These are phyloP conservation scores for Octomys mimax DNA, from an alignment of 2,797 vertebrate species.

Conservation along the genomic window DNA sequence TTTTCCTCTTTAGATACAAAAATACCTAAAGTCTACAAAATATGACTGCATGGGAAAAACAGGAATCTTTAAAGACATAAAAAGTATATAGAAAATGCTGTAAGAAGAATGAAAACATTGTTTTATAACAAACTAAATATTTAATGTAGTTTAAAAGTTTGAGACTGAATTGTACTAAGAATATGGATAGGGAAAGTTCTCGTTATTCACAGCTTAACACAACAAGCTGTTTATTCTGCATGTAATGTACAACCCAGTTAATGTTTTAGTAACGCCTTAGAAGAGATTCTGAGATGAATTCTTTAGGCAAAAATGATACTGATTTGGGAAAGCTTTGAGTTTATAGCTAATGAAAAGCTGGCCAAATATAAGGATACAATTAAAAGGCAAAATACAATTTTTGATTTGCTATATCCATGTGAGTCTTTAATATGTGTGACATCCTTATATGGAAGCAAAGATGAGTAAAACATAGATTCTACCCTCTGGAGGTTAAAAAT, in stretches of 20 bases:
- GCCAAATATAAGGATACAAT: background rate
- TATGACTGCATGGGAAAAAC: background rate
- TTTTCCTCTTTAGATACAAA: constrained; percentile 7
- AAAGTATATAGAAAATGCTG: background rate
- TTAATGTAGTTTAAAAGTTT: background rate
- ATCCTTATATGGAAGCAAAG: background rate
- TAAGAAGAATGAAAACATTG: constrained; percentile 5
- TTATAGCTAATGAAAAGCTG: background rate
- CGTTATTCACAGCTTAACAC: background rate
- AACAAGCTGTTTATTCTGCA: background rate
- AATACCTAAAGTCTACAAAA: background rate
- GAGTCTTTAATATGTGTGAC: background rate
- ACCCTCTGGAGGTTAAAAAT: background rate
- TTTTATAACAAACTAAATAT: constrained; percentile 44
- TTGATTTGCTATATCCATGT: background rate
- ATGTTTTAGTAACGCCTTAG: constrained; percentile 2
- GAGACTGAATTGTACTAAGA: constrained; percentile 32
- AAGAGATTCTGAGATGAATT: constrained; percentile 13
- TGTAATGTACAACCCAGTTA: background rate
- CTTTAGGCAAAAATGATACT: constrained; percentile 19
- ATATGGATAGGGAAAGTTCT: background rate
- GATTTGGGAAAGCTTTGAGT: constrained; percentile 41
- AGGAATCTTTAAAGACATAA: constrained; percentile 15
- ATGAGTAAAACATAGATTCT: background rate
- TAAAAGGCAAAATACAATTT: constrained; percentile 23